Base-by-base conservation (phyloP, 2,113 vertebrate species). In the Mixornis gularis region DNA sequence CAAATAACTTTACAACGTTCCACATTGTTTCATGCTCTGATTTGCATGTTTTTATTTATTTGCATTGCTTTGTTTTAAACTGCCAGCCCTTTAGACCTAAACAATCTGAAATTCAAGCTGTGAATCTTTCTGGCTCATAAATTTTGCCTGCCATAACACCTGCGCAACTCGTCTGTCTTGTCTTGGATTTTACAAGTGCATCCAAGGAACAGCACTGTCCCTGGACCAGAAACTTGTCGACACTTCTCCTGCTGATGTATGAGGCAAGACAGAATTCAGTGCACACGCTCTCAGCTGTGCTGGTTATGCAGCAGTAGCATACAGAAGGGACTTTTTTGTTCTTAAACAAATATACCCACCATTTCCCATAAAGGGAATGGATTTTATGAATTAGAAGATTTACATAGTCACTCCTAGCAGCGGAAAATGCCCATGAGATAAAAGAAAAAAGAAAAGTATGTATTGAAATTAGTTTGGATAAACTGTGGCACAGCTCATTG, bases 61-160 rank as follows among this genome's bases (percentile, higher is more conserved):
- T 95, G 63, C 26, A 89, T 72, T 93, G 58, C 25, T 89, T 82
- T 72, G 62, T 65, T 94, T 93, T 64, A 93, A 90, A 91, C 74
- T 87, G 82, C 49, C 80, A 93, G 83, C 53, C 89, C 77, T 79
- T 90, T 81, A 93, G 92, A 96, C 62, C 92, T 81, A 86, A 90
- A 36, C 81, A 95, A 81, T 64, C 86, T 94, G 90, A 96, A 90
- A 94, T 85, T 95, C 93, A 95, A 96, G 90, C 94, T 95, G 93
- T 93, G 86, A 92, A 60, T 86, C 77, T 96, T 89, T 90, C 86
- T 93, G 90, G 85, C 92, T 92, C 87, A 93, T 94, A 93, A 93
- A 88, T 93, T 95, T 68, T 89, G 64, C 72, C 86, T 95, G 94
- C 87, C 38, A 3, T 24, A 93, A 87, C 94, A 96, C 94, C 93